Evolutionary conservation across 1,140 invertebrate genomes (phyloP).

Genomic region (Lycorma delicatula): DNA sequence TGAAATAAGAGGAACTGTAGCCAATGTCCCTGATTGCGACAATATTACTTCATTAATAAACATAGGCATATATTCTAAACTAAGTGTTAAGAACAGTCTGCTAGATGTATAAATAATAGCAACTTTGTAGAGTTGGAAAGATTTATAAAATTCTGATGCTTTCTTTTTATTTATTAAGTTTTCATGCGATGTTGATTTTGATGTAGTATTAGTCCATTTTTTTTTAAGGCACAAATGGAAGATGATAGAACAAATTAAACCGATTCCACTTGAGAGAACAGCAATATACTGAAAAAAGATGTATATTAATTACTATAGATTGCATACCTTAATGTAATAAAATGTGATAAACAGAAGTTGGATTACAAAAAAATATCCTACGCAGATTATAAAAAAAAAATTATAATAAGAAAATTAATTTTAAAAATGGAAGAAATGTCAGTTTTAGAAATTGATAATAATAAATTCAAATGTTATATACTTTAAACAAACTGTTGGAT

Average conservation of each 20-base stretch:
- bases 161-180: background rate
- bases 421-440: too few species aligned
- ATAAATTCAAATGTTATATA: too few species aligned
- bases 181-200: background rate
- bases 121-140: constrained; percentile 24
- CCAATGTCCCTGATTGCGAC: constrained; percentile 57
- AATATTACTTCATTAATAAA: constrained; percentile 69
- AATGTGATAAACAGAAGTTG: too few species aligned
- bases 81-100: constrained; percentile 72
- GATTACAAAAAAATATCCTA: too few species aligned
- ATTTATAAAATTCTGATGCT: background rate
- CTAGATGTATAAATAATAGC: constrained; percentile 67
- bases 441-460: too few species aligned
- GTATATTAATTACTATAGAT: too few species aligned
- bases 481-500: too few species aligned
- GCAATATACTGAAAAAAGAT: constrained; percentile 45
- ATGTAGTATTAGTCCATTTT: background rate
- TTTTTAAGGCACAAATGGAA: constrained; percentile 47
- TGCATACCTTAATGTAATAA: too few species aligned
- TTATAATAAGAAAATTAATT: too few species aligned
- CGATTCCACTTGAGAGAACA: constrained; percentile 45
- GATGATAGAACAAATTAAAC: constrained; percentile 44
- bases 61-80: constrained; percentile 76
- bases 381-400: too few species aligned
- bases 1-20: constrained; percentile 76